These are phyloP conservation scores for Pangasius krempfi DNA, from an alignment of 2,797 vertebrate species.

Conservation along the genomic window DNA sequence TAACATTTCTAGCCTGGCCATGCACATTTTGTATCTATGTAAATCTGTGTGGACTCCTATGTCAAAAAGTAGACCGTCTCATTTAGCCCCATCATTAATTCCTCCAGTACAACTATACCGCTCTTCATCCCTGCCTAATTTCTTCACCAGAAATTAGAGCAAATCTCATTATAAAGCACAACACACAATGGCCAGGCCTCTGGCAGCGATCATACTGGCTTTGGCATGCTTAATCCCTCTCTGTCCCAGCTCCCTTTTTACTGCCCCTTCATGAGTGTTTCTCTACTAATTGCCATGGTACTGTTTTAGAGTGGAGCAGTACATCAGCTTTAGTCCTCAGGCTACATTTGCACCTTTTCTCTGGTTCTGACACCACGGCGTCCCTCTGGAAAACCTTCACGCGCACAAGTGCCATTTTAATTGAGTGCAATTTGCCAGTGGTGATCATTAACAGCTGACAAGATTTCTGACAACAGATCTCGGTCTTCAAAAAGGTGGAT, in stretches of 20 bases:
- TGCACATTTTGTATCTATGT: background rate
- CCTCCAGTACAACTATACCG: background rate
- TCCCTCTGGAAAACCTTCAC: constrained; percentile 63
- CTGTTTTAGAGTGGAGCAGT: constrained; percentile 58
- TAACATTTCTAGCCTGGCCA: background rate
- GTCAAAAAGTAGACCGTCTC: background rate
- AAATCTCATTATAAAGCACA: constrained; percentile 45
- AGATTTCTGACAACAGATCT: constrained; percentile 63
- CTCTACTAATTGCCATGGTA: constrained; percentile 64
- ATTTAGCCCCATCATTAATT: background rate
- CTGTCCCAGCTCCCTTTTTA: constrained; percentile 30
- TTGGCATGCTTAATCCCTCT: constrained; percentile 50
- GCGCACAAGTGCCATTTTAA: constrained; percentile 67
- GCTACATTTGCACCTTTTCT: constrained; percentile 64
- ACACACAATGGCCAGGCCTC: constrained; percentile 52
- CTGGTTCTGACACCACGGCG: constrained; percentile 39
- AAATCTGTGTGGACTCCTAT: background rate
- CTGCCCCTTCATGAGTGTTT: background rate
- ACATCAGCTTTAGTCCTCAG: constrained; percentile 60
- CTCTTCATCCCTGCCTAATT: constrained; percentile 56
- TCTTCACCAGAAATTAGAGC: constrained; percentile 56
- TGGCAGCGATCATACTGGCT: constrained; percentile 42
- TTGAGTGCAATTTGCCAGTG: constrained; percentile 66
- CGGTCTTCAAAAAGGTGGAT: constrained; percentile 25
- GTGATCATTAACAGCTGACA: constrained; percentile 70